A percentile compares a stretch with the other conserved stretches of the same genome.
phyloP scores from a whole-genome alignment of 2,113 vertebrate species.

The Camelus bactrianus region DNA sequence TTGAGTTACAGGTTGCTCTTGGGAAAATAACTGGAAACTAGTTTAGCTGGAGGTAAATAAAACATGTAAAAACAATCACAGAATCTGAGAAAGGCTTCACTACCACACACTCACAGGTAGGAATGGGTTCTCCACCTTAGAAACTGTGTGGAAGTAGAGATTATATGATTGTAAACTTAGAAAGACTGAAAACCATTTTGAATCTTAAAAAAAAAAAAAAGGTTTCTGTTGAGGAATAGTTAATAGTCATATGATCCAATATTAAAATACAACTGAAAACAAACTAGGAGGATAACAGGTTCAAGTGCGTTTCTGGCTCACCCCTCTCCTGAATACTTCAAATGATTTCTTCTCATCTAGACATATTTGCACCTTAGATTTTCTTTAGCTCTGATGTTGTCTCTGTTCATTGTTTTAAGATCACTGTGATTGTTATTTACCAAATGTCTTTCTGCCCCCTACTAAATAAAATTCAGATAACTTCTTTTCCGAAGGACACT shows the following conservation, averaged over 20 bases:
- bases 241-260: not conserved
- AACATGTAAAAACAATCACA: not conserved
- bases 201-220: not conserved
- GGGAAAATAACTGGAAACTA: not conserved
- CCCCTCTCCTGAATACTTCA: not conserved
- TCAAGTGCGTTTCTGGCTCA: not conserved
- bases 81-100: not conserved
- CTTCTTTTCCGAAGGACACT: not conserved
- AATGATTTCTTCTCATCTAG: not conserved
- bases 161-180: not conserved
- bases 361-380: not conserved
- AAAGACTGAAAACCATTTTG: not conserved
- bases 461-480: not conserved
- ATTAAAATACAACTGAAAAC: not conserved
- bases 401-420: not conserved
- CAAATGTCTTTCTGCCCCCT: not conserved
- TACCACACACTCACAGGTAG: rapidly evolving
- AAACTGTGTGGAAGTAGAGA: not conserved
- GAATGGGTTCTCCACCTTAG: not conserved
- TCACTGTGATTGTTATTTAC: not conserved
- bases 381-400: not conserved
- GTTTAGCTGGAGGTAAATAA: not conserved
- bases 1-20: not conserved
- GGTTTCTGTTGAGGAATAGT: not conserved
- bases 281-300: not conserved